A percentile compares a stretch with the other conserved stretches of the same genome.
These are phyloP conservation scores for Campylorhamphus procurvoides DNA, from an alignment of 2,113 vertebrate genomes.

Conservation along the genomic window DNA sequence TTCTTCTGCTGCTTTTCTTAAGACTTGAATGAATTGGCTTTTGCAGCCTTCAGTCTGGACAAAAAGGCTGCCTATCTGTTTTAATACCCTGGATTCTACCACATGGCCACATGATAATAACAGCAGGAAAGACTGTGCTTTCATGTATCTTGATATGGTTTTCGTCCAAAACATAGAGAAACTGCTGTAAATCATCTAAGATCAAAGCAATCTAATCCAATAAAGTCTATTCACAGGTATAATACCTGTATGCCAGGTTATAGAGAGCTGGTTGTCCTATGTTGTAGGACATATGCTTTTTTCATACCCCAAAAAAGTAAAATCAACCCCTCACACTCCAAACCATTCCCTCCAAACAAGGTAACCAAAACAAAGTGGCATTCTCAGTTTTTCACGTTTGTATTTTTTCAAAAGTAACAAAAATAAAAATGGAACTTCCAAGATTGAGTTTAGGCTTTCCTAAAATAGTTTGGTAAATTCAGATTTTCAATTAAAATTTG, in stretches of 20 bases:
- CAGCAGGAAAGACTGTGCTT: background rate
- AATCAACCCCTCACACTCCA: background rate
- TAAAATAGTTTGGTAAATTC: background rate
- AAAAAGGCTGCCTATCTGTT: background rate
- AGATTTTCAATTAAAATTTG: background rate
- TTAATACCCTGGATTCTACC: background rate
- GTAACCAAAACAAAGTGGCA: background rate
- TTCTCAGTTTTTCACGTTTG: background rate
- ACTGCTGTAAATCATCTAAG: background rate
- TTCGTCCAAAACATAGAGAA: background rate
- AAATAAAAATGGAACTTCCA: background rate
- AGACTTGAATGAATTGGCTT: background rate
- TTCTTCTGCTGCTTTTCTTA: background rate
- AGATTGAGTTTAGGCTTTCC: background rate
- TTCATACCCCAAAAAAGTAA: background rate
- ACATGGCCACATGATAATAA: background rate
- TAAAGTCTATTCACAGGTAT: background rate
- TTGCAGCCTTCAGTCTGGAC: background rate
- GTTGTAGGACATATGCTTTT: background rate
- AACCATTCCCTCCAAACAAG: background rate
- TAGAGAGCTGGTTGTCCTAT: background rate
- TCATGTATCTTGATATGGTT: accelerated
- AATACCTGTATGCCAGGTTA: background rate
- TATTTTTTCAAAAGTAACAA: background rate
- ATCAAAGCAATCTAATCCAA: background rate